Conservation (phyloP, 2,797 vertebrate genomes). For the Lophius americanus region DNA sequence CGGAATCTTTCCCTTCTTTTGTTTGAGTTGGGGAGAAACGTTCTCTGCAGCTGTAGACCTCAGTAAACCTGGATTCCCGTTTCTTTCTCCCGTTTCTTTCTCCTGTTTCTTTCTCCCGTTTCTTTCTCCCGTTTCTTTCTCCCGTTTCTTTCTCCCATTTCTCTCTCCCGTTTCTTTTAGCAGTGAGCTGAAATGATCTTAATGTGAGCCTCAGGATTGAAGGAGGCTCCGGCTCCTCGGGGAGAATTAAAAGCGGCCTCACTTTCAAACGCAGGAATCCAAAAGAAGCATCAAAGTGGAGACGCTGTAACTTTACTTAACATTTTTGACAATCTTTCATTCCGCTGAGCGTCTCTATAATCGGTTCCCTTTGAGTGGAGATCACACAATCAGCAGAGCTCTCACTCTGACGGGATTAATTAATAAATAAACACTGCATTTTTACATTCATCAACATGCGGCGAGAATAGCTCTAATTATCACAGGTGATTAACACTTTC, state of each 20-base stretch:
- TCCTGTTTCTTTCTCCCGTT: conserved; percentile 22
- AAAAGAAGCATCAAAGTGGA: conserved; percentile 69
- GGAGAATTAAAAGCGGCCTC: no score
- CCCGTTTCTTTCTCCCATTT: conserved; percentile 69
- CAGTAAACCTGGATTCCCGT: no score
- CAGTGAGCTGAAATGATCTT: no score
- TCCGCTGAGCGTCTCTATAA: conserved; percentile 74
- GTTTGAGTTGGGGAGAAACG: no score
- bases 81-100: no score
- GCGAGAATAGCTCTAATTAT: conserved; percentile 85
- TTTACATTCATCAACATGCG: conserved; percentile 79
- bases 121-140: conserved; percentile 60
- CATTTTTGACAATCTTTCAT: conserved; percentile 77
- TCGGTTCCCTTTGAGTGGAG: conserved; percentile 78
- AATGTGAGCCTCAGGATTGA: no score
- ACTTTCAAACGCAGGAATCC: conserved; percentile 61
- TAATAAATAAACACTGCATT: conserved; percentile 81
- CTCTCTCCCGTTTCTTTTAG: conserved; percentile 35
- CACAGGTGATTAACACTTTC: conserved; percentile 87
- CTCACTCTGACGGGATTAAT: conserved; percentile 75
- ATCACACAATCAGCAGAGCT: conserved; percentile 77
- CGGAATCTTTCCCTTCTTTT: no score
- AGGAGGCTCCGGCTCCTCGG: no score
- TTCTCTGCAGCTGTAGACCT: no score
- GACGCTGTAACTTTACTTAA: conserved; percentile 70